These are phyloP conservation scores for Microctonus aethiopoides DNA, from an alignment of 2,888 invertebrate genomes.

Conservation along the genomic window DNA sequence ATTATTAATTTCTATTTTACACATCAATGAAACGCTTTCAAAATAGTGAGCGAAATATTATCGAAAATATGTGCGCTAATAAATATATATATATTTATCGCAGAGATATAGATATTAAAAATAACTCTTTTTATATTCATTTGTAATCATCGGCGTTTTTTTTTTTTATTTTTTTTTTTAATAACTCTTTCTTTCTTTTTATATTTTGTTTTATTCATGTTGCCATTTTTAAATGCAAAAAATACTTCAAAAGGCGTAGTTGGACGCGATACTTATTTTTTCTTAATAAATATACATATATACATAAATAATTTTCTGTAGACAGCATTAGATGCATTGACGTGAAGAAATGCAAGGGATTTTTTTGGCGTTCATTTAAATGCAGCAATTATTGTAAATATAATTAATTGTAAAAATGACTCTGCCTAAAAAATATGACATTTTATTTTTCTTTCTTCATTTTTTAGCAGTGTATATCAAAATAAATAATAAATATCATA, in stretches of 20 bases:
- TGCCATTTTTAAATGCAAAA: conserved; percentile 18
- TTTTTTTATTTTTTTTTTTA: conserved; percentile 17
- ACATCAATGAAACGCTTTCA: not conserved
- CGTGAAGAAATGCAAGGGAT: not conserved
- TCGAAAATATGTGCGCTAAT: not conserved
- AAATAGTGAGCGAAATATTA: not conserved
- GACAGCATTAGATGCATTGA: not conserved
- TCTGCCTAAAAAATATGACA: too few species aligned
- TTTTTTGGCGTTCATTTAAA: too few species aligned
- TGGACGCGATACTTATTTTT: conserved; percentile 18
- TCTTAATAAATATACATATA: conserved; percentile 1
- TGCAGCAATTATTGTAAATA: too few species aligned
- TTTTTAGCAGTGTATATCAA: too few species aligned
- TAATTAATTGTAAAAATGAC: too few species aligned
- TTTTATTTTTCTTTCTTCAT: too few species aligned
- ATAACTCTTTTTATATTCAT: not conserved
- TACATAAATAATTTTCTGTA: not conserved
- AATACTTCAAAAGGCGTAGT: conserved; percentile 19
- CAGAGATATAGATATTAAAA: not conserved
- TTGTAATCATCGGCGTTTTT: not conserved
- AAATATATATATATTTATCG: not conserved
- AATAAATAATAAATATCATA: not conserved
- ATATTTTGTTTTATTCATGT: conserved; percentile 1
- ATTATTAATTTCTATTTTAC: conserved; percentile 10
- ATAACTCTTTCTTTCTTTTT: not conserved